These are phyloP conservation scores for Microtus richardsoni DNA, from an alignment of 2,113 vertebrate species.

Conservation along the genomic window DNA sequence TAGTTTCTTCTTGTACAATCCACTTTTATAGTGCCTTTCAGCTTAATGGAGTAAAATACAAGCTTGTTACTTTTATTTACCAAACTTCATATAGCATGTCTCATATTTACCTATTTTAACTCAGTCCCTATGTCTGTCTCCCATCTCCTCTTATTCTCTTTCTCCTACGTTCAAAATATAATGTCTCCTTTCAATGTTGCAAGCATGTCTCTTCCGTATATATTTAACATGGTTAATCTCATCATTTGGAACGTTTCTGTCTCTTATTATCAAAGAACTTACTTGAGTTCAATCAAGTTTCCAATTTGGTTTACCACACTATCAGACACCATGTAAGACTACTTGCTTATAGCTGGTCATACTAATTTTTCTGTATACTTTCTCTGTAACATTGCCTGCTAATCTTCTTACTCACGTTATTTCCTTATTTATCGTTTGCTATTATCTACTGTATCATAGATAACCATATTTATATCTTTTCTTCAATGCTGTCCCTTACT, in stretches of 20 bases:
- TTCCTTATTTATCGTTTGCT: constrained; percentile 5
- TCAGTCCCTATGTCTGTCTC: no score
- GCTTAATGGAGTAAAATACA: not conserved
- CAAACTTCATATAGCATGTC: not conserved
- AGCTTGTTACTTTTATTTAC: not conserved
- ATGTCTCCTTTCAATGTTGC: not conserved
- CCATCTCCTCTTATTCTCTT: not conserved
- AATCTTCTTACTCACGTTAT: not conserved
- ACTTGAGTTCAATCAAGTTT: not conserved
- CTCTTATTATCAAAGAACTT: not conserved
- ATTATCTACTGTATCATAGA: not conserved
- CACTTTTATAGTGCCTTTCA: not conserved
- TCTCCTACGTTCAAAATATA: not conserved
- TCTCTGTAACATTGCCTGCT: not conserved
- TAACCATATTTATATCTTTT: not conserved
- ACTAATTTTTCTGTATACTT: not conserved
- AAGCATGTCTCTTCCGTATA: rapidly evolving
- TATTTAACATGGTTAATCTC: not conserved
- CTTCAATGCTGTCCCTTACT: not conserved
- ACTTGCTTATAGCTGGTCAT: not conserved
- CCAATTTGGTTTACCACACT: not conserved
- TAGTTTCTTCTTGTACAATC: not conserved
- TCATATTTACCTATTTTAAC: not conserved
- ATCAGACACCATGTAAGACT: not conserved
- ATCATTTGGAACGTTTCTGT: not conserved